Conservation (phyloP, 1,140 invertebrate species). For the Trypoxylus dichotomus region DNA sequence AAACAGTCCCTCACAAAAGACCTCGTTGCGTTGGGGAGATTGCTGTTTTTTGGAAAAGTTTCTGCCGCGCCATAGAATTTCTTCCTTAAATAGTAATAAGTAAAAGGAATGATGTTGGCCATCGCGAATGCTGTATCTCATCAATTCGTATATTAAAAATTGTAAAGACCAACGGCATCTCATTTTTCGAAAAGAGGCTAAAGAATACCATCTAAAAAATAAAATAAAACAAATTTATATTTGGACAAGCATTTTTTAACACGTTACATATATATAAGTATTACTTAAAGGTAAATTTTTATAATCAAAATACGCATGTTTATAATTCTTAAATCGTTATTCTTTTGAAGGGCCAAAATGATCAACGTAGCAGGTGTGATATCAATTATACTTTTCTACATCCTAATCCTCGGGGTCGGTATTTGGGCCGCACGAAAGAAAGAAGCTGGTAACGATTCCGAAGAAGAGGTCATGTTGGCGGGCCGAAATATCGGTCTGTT, state of each 20-base stretch:
- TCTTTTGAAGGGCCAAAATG: constrained; percentile 60
- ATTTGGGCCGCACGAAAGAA: constrained; percentile 95
- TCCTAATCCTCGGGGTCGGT: constrained; percentile 88
- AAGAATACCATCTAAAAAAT: not conserved
- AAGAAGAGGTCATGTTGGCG: constrained; percentile 96
- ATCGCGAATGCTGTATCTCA: not conserved
- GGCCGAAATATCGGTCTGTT: constrained; percentile 94
- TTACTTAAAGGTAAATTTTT: constrained; percentile 5
- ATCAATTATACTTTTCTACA: constrained; percentile 92
- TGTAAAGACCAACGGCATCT: not conserved
- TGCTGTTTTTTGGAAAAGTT: constrained; percentile 64
- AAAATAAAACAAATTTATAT: too few relatives aligned
- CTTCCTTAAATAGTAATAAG: not conserved
- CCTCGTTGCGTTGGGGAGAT: constrained; percentile 91
- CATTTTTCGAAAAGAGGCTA: not conserved
- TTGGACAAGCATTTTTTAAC: not conserved
- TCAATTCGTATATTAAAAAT: not conserved
- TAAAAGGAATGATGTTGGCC: not conserved
- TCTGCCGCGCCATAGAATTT: not conserved
- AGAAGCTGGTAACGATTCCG: constrained; percentile 78
- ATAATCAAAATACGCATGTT: not conserved
- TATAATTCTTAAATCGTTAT: not conserved
- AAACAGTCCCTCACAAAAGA: constrained; percentile 94
- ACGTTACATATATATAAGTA: not conserved
- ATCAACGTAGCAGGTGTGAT: constrained; percentile 89